These are phyloP conservation scores for Keiferia lycopersicella DNA, from an alignment of 2,888 invertebrate species.

Conservation along the genomic window DNA sequence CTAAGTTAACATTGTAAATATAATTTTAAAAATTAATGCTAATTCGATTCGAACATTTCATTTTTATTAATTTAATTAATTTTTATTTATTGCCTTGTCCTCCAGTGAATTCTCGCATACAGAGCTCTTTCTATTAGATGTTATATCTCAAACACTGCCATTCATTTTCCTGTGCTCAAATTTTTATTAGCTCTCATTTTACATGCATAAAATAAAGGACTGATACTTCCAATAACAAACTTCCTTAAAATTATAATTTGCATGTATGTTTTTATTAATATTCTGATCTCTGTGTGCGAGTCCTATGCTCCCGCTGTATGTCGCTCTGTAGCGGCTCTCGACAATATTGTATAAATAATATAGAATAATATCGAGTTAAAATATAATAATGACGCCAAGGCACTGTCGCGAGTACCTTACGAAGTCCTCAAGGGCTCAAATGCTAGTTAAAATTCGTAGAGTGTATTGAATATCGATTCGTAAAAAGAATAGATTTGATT, in stretches of 20 bases:
- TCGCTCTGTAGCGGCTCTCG: slow-evolving; percentile 47
- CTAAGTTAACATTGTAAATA: slow-evolving; percentile 77
- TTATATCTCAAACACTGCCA: neutral
- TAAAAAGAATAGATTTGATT: slow-evolving; percentile 26
- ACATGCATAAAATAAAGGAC: neutral
- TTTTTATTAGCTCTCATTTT: neutral
- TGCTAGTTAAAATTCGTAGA: slow-evolving; percentile 71
- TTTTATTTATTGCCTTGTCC: slow-evolving; percentile 58
- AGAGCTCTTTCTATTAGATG: neutral
- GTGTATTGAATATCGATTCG: slow-evolving; percentile 42
- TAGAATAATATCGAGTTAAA: slow-evolving; percentile 72
- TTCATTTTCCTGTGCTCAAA: slow-evolving; percentile 14
- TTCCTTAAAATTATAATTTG: neutral
- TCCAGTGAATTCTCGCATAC: slow-evolving; percentile 21
- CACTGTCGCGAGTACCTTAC: slow-evolving; percentile 64
- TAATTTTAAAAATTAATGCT: slow-evolving; percentile 49
- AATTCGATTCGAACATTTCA: slow-evolving; percentile 64
- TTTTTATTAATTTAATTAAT: slow-evolving; percentile 75
- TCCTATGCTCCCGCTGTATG: slow-evolving; percentile 44
- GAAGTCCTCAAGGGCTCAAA: slow-evolving; percentile 7
- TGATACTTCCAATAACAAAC: neutral
- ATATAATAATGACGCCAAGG: slow-evolving; percentile 48
- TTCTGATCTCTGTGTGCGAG: slow-evolving; percentile 45
- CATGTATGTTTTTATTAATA: neutral
- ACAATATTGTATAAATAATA: slow-evolving; percentile 55